A percentile compares a stretch with the other conserved stretches of the same genome.
phyloP scores from a whole-genome alignment of 2,888 invertebrate genomes.

The Thelaira solivaga region DNA sequence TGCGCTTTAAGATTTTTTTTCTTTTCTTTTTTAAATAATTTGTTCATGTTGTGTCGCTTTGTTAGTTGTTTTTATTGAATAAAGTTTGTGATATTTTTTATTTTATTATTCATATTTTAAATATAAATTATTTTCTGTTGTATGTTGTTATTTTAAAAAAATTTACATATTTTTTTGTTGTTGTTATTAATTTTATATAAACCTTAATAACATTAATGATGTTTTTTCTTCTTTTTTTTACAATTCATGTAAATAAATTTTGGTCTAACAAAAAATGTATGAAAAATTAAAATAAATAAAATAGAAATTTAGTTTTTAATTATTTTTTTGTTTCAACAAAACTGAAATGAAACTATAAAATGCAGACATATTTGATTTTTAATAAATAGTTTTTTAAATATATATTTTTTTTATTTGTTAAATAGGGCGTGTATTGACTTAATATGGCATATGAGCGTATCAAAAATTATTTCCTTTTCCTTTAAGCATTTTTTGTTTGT shows the following conservation, averaged over 20 bases:
- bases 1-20: slow-evolving; percentile 47
- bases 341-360: slow-evolving; percentile 27
- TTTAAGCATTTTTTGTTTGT: slow-evolving; percentile 45
- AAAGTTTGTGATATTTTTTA: slow-evolving; percentile 43
- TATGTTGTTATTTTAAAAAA: slow-evolving; percentile 37
- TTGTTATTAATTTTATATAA: not conserved
- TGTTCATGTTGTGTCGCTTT: slow-evolving; percentile 42
- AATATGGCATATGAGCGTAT: slow-evolving; percentile 62
- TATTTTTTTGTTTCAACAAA: not conserved
- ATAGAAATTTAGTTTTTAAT: not conserved
- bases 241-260: slow-evolving; percentile 5
- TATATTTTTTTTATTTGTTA: not conserved
- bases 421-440: slow-evolving; percentile 1
- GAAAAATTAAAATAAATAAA: slow-evolving; percentile 1
- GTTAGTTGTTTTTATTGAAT: slow-evolving; percentile 30
- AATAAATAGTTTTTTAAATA: slow-evolving; percentile 8
- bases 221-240: no score
- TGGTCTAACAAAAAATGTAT: not conserved
- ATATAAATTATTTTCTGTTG: slow-evolving; percentile 38
- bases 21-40: no score
- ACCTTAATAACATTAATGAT: slow-evolving; percentile 3
- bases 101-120: slow-evolving; percentile 12
- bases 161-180: slow-evolving; percentile 35
- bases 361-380: not conserved
- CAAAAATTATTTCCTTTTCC: slow-evolving; percentile 48